A percentile compares a stretch with the other conserved stretches of the same genome.
Conservation (phyloP, 2,888 invertebrate species). For the Sminthurides aquaticus region DNA sequence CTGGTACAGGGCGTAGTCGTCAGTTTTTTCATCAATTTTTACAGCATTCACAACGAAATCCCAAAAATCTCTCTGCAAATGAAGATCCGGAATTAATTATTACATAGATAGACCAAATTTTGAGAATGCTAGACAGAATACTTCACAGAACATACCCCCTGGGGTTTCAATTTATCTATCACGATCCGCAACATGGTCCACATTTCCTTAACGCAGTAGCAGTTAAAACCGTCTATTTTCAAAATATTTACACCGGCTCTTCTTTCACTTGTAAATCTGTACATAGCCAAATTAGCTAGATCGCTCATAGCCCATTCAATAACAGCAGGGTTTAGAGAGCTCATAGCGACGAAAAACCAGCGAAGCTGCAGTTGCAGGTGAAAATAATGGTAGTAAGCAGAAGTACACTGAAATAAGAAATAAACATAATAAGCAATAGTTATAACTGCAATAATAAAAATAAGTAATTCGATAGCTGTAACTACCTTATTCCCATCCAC, state of each 20-base stretch:
- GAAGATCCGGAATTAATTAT: too few species aligned
- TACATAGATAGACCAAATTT: slow-evolving; percentile 3
- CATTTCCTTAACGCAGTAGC: slow-evolving; percentile 55
- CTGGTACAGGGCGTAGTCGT: slow-evolving; percentile 26
- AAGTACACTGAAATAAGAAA: slow-evolving; percentile 47
- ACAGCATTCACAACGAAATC: slow-evolving; percentile 13
- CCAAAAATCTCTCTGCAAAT: slow-evolving; percentile 34
- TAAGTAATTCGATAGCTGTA: slow-evolving; percentile 6
- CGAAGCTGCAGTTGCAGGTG: slow-evolving; percentile 51
- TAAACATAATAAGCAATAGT: too few species aligned
- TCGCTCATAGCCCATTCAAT: slow-evolving; percentile 35
- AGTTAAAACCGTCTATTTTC: slow-evolving; percentile 52
- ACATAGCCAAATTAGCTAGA: slow-evolving; percentile 28
- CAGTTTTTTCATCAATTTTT: slow-evolving; percentile 1
- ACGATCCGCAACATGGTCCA: slow-evolving; percentile 54
- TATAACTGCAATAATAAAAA: too few species aligned
- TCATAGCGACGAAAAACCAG: slow-evolving; percentile 48
- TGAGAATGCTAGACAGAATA: neutral
- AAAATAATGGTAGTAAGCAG: slow-evolving; percentile 51
- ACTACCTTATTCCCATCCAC: slow-evolving; percentile 33
- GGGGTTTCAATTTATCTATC: slow-evolving; percentile 45
- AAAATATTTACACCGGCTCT: slow-evolving; percentile 42
- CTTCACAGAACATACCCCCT: slow-evolving; percentile 21
- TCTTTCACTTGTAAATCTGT: slow-evolving; percentile 21
- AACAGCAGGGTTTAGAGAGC: slow-evolving; percentile 15